Base-by-base conservation (phyloP, 1,140 invertebrate species). In the Monochamus saltuarius region DNA sequence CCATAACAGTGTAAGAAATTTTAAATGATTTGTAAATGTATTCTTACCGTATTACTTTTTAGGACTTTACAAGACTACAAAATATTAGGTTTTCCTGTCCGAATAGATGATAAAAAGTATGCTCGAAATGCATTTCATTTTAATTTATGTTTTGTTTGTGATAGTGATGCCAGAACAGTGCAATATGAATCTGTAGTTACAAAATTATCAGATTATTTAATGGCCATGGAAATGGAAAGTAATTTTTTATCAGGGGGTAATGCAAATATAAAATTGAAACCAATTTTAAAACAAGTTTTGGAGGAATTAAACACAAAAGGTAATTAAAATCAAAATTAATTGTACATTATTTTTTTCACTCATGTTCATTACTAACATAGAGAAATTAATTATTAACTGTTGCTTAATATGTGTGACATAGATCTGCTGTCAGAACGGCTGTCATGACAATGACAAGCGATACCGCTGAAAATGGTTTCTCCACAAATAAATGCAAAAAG, bases 121-220 rank as follows among this genome's bases (percentile, higher is more conserved):
- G 86, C 87, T n/a, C 81, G 96, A 61, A 98, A 98, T 81, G 90
- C 92, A 22, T 91, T 94, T 67, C 89, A 96, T 53, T 98, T 98
- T 77, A 98, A 98, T 78, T 76, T 97, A 2, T 97, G 95, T 75
- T 96, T 98, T 78, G 94, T 97, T 0, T 97, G 93, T 75, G 90
- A 95, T 70, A 87, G 88, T 35, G 88, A 88, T 79, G 88, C 91
- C 0, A 84, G 91, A 52, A 94, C 93, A 11, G 89, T 94, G 1
- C 91, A 94, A 69, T 97, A 96, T 80, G 95, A 97, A 75, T 86
- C 91, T 0, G 89, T 97, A 42, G 90, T 97, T 0, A 94, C 92
- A 68, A 97, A 97, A 75, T 84, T 98, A 45, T 91, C 92, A 0
- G 90, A 94, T 75, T 96, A 95, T 78, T 82, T 98, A 73, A 89